Conservation (phyloP, 1,140 invertebrate species). For the Oscheius sp. region DNA sequence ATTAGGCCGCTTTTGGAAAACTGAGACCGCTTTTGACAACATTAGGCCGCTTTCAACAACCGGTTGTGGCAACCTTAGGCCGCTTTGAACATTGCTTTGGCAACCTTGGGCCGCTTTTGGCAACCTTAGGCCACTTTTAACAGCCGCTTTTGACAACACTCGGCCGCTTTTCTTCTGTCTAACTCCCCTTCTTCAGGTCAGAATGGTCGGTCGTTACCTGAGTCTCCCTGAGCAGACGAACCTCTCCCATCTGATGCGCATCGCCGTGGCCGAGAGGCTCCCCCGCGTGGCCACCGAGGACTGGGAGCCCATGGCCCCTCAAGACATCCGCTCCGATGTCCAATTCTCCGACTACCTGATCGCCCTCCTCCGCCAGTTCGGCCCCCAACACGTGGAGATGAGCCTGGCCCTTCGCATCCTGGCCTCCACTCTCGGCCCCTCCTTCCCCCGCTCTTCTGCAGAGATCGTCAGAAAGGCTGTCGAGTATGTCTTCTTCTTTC, state of each 20-base stretch:
- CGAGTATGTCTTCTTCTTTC: too few species aligned
- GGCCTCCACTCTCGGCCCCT: background rate
- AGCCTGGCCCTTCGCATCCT: background rate
- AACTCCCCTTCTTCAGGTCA: background rate
- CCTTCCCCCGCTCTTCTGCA: background rate
- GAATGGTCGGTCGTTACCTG: conserved; percentile 9
- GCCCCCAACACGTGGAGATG: conserved; percentile 18
- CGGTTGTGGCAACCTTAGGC: too few species aligned
- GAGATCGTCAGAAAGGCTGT: background rate
- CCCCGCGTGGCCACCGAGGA: background rate
- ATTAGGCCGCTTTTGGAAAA: too few species aligned
- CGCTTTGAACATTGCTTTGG: too few species aligned
- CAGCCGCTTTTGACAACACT: too few species aligned
- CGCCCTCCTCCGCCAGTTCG: conserved; percentile 16
- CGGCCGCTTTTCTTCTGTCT: conserved; percentile 9
- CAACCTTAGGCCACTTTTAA: too few species aligned
- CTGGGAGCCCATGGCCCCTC: conserved; percentile 9
- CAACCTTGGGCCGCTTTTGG: too few species aligned
- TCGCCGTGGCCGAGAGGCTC: background rate
- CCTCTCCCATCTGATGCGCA: background rate
- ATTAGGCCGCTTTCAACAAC: too few species aligned
- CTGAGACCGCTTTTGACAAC: too few species aligned
- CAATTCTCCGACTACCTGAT: conserved; percentile 12
- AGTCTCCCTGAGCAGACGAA: conserved; percentile 7
- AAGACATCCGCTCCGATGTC: conserved; percentile 15